Conservation (phyloP, 30 jellyfish, hydroid and myxozoan species). For the Hydractinia symbiolongicarpus region DNA sequence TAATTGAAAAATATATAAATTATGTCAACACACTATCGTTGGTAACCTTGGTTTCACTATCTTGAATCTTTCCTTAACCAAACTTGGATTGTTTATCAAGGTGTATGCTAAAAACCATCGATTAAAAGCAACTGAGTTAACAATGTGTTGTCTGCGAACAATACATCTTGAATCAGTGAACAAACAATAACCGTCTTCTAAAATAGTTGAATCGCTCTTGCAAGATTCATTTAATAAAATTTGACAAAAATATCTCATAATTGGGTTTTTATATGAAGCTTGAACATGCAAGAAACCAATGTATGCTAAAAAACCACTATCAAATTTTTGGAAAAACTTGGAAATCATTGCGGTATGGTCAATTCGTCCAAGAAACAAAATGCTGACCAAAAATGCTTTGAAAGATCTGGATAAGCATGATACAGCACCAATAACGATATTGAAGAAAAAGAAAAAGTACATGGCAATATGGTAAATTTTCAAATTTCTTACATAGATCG, state of each 20-base stretch:
- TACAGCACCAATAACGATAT: constrained; percentile 16
- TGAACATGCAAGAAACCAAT: constrained; percentile 12
- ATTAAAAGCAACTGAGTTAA: neutral
- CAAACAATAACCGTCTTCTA: neutral
- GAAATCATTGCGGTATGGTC: constrained; percentile 11
- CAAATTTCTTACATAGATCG: neutral
- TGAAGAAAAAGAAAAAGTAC: constrained; percentile 15
- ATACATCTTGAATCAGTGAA: neutral
- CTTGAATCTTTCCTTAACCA: neutral
- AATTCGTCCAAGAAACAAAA: constrained; percentile 14
- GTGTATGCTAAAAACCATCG: constrained; percentile 21
- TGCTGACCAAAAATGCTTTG: constrained; percentile 4
- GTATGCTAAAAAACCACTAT: constrained; percentile 11
- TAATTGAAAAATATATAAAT: too few species aligned
- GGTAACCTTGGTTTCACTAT: neutral
- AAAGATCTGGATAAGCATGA: constrained; percentile 9
- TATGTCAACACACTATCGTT: too few species aligned
- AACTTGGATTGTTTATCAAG: neutral
- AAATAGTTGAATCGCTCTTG: neutral
- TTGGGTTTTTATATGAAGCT: constrained; percentile 7
- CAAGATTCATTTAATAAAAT: neutral
- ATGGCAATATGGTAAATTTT: constrained; percentile 7
- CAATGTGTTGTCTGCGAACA: neutral
- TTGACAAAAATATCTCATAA: constrained; percentile 17
- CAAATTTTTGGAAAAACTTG: neutral